Evolutionary conservation across 2,888 invertebrate species (phyloP), one percentile per base, ranked within the genome.

Genomic region (Carabus problematicus): DNA sequence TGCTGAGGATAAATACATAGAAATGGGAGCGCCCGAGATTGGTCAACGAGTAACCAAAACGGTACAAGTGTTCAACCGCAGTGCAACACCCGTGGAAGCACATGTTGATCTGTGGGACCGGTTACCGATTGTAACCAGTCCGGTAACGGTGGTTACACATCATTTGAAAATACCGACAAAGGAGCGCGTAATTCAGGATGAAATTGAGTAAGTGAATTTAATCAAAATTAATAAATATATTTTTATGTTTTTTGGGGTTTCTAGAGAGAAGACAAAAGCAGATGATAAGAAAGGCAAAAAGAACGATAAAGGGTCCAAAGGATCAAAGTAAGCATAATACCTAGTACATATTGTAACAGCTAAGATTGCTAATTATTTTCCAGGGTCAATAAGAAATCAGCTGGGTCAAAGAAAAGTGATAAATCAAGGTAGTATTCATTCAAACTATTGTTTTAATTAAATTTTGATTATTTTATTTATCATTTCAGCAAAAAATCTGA

Each of bases 21-120:
- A 83, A 73, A 77, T 85, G 19, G 83, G 83, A 3, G 69, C 75
- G 3, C 74, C 79, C 0, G 61, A 75, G 16, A 80, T 87, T 0
- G 86, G 87, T 0, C 83, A 85, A 70, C 82, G 80, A 45, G 82
- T 83, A 12, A 79, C 83, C 12, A 85, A 84, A 63, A 83, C 83
- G 64, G 83, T 89, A 61, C 83, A 84, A 71, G 85, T 89, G n/a
- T 80, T 86, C 75, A 89, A 89, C 74, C 83, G 85, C 68, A 85
- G 86, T 68, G 82, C 84, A 74, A 84, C 85, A 47, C 75, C 84
- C 1, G 82, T 88, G n/a, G 82, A 84, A n/a, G 83, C 87, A 0
- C 79, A 76, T 58, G 85, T 87, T 70, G 82, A 84, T 74, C 81
- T 88, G 58, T 81, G 82, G 70, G 83, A 86, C 18, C 83, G 83